Evolutionary conservation across 2,888 invertebrate species (phyloP).

Genomic region (Sicus ferrugineus): DNA sequence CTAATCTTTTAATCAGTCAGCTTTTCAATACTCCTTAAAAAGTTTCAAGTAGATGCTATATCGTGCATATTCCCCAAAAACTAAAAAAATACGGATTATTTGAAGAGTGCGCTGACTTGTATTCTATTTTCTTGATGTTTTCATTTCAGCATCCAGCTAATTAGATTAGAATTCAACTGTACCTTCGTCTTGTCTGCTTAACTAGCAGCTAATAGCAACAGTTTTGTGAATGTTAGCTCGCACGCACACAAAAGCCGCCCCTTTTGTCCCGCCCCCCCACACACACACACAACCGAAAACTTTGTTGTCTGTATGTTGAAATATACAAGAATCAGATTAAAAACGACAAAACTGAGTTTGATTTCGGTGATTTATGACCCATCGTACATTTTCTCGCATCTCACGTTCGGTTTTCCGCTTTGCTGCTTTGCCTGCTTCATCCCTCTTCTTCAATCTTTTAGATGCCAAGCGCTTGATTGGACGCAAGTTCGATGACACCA

Average conservation of each 20-base stretch:
- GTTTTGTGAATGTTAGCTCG: neutral
- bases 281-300: neutral
- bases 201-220: neutral
- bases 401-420: neutral
- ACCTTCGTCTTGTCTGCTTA: constrained; percentile 20
- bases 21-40: too few relatives aligned
- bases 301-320: too few relatives aligned
- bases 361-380: constrained; percentile 4
- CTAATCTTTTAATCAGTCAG: too few relatives aligned
- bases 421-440: neutral
- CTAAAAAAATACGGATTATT: too few relatives aligned
- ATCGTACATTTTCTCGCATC: neutral
- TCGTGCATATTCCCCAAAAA: too few relatives aligned
- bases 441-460: constrained; percentile 44
- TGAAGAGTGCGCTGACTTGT: neutral
- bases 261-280: too few relatives aligned
- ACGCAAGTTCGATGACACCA: constrained; percentile 85
- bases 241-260: constrained; percentile 5
- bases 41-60: neutral
- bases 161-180: neutral
- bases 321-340: constrained; percentile 7
- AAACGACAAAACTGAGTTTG: constrained; percentile 23
- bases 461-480: constrained; percentile 97
- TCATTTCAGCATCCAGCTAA: constrained; percentile 34
- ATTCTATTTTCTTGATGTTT: constrained; percentile 11